Conservation (phyloP, 2,888 invertebrate species). For the Sarcophaga subvicina region DNA sequence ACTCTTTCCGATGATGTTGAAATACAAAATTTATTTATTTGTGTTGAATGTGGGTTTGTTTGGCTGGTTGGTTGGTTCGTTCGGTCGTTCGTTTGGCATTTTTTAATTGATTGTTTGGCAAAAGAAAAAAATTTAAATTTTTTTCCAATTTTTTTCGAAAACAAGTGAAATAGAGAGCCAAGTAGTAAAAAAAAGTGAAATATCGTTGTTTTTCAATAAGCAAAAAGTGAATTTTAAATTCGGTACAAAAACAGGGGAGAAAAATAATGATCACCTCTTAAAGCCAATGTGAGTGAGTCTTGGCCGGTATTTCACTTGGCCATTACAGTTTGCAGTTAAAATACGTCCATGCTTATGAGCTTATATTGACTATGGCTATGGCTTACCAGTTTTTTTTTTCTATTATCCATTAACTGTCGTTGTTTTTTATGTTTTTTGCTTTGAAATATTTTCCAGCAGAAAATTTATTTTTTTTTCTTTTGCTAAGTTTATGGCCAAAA, state of each 20-base stretch:
- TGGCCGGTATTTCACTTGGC: neutral
- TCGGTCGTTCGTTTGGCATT: constrained; percentile 41
- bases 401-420: constrained; percentile 39
- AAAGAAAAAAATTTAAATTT: constrained; percentile 51
- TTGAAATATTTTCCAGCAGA: neutral
- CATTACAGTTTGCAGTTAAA: neutral
- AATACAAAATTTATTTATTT: constrained; percentile 39
- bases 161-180: constrained; percentile 2
- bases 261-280: neutral
- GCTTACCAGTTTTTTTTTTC: neutral
- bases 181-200: neutral
- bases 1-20: constrained; percentile 50
- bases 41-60: constrained; percentile 60
- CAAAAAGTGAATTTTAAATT: constrained; percentile 5
- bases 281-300: neutral
- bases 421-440: neutral
- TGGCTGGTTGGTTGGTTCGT: neutral
- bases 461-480: constrained; percentile 8
- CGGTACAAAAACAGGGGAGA: neutral
- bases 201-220: neutral
- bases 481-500: constrained; percentile 66
- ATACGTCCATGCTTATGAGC: neutral
- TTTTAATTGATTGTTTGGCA: constrained; percentile 64
- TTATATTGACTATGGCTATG: neutral
- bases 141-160: constrained; percentile 8